Base-by-base conservation (phyloP, 2,888 invertebrate genomes). In the Ceramica pisi region DNA sequence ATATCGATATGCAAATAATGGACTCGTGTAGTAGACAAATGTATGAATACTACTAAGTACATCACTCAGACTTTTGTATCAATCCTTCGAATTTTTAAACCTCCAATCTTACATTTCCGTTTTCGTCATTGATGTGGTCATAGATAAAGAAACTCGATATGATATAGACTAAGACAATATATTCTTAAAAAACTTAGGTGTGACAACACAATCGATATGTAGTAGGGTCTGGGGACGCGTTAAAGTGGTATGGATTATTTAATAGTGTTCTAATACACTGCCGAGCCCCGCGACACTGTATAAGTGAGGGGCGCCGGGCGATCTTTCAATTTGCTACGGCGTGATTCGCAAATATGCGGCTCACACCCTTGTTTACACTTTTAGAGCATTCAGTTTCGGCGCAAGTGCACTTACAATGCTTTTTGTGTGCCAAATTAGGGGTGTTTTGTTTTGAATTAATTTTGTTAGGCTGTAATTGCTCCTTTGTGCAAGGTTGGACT, bases 301-400 rank as follows among this genome's bases (percentile, higher is more conserved):
- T 92, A 92, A 89, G 87, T 84, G 83, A 82, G 88, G 91, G 92
- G 92, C 79, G 92, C 90, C 89, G 91, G 91, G 91, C 80, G 92
- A 90, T 89, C 90, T 91, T 90, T 91, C 92, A 95, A 95, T 95
- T 95, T 94, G 94, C 92, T 93, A 82, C 90, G 92, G 93, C 88
- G 91, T 92, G 93, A 94, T 94, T 94, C 91, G 92, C 93, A 92
- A 94, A 93, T 90, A 91, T 85, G 85, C 78, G 67, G 62, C 51
- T 73, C 79, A 72, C 81, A 83, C 91, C 92, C 91, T 91, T 94
- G 91, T 94, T 94, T 94, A 89, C 91, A 87, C 89, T 88, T 89
- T 86, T 84, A 86, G 85, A 76, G 80, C 79, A 67, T 75, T 71
- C 76, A 82, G 77, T 87, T 78, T 88, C 83, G 79, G 79, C 85